Percentiles rank a stretch among this genome's conserved stretches.
Evolutionary conservation across 2,113 vertebrate species (phyloP).

Genomic region (Lamprotornis superbus): DNA sequence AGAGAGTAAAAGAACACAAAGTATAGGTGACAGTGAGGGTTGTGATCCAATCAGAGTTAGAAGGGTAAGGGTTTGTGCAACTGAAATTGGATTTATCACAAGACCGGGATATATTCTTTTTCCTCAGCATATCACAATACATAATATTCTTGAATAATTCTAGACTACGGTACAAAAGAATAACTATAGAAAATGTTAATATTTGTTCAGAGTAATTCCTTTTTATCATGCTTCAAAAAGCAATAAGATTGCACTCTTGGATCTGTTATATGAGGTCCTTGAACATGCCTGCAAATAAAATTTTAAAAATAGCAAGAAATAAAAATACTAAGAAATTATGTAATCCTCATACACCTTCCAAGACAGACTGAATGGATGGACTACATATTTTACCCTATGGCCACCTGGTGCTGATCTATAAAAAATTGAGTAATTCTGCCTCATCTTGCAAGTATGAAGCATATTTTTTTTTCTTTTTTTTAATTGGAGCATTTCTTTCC

Average conservation of each 20-base stretch:
- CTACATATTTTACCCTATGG: background rate
- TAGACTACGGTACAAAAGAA: background rate
- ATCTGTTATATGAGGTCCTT: background rate
- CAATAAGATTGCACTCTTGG: background rate
- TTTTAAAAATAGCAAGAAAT: background rate
- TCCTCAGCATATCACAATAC: background rate
- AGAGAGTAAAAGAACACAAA: background rate
- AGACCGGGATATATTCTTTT: background rate
- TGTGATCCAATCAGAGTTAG: constrained; percentile 1
- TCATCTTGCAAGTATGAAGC: background rate
- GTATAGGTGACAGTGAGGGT: background rate
- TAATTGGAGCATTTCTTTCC: background rate
- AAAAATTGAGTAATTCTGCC: background rate
- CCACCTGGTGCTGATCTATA: background rate
- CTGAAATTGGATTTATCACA: background rate
- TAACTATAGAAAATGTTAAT: constrained; percentile 23
- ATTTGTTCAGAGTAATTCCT: constrained; percentile 13
- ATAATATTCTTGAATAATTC: constrained; percentile 21
- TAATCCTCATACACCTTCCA: background rate
- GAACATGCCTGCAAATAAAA: background rate
- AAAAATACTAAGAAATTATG: background rate
- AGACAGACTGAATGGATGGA: background rate
- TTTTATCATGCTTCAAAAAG: constrained; percentile 19
- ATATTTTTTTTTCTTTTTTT: background rate
- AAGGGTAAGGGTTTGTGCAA: constrained; percentile 6